Evolutionary conservation across 2,888 invertebrate species (phyloP), one percentile per base, ranked within the genome.

Genomic region (Fragum whitleyi): DNA sequence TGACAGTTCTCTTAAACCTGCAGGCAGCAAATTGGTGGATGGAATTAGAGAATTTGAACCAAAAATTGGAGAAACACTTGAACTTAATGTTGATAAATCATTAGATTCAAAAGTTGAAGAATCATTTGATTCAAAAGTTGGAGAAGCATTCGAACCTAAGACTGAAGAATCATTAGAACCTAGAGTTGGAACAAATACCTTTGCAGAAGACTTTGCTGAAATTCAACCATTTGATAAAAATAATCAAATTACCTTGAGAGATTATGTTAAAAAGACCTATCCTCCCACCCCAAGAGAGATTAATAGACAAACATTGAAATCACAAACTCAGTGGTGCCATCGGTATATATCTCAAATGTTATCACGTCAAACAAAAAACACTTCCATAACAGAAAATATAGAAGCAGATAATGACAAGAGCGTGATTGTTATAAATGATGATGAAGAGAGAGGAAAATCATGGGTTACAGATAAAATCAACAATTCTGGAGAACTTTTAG

Each of bases 261-360:
- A 79, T n/a, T 36, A 28, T 26, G 72, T 75, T 11, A 75, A 61
- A 21, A 36, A 67, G 39, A 51, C 7, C 9, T 7, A 76, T 23
- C 36, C 57, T 9, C 42, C 32, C 16, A 65, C 77, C 1, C 36
- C 67, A 39, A 57, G 57, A 57, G 61, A 79, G 32, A 71, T 9
- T 55, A 83, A 79, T 47, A 73, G 61, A 28, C 70, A 77, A 59
- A 29, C 42, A 14, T 39, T 83, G n/a, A 61, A 65, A 9, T 53
- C 74, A 9, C 83, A 83, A 53, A 79, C 77, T 26, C 61, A n/a
- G 21, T 83, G 83, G 83, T 74, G 79, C 47, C 79, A 83, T 62
- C 74, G 73, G 14, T 83, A 74, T 36, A 36, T 83, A 3, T 42
- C 61, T 14, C 21, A 23, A 23, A 57, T 23, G 23, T 23, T 57